phyloP scores from a whole-genome alignment of 2,888 invertebrate genomes.

The Atethmia centrago region DNA sequence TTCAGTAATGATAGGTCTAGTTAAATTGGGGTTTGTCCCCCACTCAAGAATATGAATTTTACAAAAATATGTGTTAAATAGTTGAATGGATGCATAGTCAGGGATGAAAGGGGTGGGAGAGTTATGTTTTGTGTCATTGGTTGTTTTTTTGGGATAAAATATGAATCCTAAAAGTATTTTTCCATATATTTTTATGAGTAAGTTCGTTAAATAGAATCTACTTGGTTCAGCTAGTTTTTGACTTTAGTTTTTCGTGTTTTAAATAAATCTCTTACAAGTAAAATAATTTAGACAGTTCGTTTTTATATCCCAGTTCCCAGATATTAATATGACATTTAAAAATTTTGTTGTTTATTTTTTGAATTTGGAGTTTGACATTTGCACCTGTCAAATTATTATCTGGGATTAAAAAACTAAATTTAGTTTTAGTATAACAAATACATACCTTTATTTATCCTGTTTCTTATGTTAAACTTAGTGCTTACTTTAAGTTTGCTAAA shows the following conservation, averaged over 20 bases:
- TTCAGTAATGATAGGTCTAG: constrained; percentile 53
- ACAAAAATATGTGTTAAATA: constrained; percentile 72
- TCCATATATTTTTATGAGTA: background rate
- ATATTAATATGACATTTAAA: too few relatives aligned
- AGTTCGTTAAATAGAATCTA: background rate
- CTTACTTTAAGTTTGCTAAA: background rate
- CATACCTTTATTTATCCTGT: background rate
- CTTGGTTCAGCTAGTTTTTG: background rate
- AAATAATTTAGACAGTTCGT: too few relatives aligned
- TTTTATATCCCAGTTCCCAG: too few relatives aligned
- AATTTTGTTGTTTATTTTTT: too few relatives aligned
- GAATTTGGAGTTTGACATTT: too few relatives aligned
- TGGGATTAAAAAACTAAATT: too few relatives aligned
- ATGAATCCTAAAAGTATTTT: background rate
- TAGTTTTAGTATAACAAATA: background rate
- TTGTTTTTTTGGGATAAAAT: constrained; percentile 7
- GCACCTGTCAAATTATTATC: too few relatives aligned
- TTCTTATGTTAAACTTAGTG: background rate
- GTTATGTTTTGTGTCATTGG: constrained; percentile 14
- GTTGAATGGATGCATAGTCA: constrained; percentile 77
- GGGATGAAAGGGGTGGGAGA: constrained; percentile 73
- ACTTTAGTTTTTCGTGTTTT: background rate
- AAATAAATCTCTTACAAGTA: background rate
- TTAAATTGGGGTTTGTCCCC: constrained; percentile 70
- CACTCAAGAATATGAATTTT: constrained; percentile 72